Evolutionary conservation across 2,797 vertebrate species (phyloP).

Genomic region (Poeciliopsis gracilis): DNA sequence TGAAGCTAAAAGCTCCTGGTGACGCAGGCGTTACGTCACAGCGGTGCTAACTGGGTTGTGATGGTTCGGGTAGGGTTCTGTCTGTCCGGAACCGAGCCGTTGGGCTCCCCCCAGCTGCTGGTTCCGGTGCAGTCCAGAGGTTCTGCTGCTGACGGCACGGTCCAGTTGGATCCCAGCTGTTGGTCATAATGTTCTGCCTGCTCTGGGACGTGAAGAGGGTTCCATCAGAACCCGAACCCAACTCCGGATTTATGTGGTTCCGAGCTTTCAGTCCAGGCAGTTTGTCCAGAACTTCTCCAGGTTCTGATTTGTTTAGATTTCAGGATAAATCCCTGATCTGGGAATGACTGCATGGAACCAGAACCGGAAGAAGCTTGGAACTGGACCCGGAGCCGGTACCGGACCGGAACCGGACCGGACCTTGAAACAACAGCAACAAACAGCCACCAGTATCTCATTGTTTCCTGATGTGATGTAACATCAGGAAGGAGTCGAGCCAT

Average conservation of each 20-base stretch:
- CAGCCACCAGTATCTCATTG: too few relatives aligned
- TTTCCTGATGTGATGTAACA: too few relatives aligned
- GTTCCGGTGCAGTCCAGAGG: background rate
- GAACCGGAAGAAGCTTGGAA: too few relatives aligned
- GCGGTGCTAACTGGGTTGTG: background rate
- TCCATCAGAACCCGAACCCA: background rate
- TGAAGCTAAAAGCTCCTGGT: background rate
- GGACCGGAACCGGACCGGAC: too few relatives aligned
- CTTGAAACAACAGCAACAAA: too few relatives aligned
- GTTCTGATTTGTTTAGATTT: background rate
- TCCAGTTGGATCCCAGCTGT: background rate
- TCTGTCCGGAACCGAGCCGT: background rate
- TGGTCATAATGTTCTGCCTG: background rate
- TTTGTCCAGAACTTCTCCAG: background rate
- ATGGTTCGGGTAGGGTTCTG: background rate
- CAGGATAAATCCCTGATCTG: too few relatives aligned
- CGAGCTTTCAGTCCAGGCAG: background rate
- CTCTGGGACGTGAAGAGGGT: background rate
- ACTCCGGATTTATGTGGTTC: background rate
- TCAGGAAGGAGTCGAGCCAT: too few relatives aligned
- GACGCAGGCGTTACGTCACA: background rate
- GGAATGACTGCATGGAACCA: too few relatives aligned
- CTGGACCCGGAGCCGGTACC: too few relatives aligned
- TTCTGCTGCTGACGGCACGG: background rate
- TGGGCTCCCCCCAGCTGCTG: background rate